These are phyloP conservation scores for Calyptommatus sinebrachiatus DNA, from an alignment of 2,113 vertebrate species.

Conservation along the genomic window DNA sequence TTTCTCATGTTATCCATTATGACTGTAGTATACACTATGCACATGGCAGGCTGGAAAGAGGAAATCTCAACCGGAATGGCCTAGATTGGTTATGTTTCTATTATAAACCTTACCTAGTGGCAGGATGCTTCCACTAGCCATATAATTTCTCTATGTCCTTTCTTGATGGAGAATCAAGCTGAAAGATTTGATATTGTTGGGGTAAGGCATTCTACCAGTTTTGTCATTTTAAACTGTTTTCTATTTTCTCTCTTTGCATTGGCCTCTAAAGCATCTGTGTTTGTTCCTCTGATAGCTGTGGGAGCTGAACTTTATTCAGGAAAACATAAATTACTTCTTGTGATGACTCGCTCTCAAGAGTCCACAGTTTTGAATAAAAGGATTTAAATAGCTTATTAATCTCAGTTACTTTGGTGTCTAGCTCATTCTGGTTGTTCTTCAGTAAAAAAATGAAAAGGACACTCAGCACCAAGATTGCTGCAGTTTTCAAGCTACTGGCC, in stretches of 20 bases:
- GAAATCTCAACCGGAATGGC: no score
- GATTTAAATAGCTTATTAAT: constrained; percentile 2
- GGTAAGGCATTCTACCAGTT: not conserved
- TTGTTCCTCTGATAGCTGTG: not conserved
- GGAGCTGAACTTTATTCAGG: not conserved
- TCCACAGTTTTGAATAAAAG: constrained; percentile 2
- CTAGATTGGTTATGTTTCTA: no score
- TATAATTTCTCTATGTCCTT: not conserved
- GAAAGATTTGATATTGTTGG: not conserved
- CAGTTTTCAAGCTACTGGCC: not conserved
- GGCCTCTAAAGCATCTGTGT: not conserved
- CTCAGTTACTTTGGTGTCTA: not conserved
- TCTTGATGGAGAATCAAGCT: not conserved
- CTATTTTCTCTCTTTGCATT: not conserved
- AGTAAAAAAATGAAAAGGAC: not conserved
- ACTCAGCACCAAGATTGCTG: not conserved
- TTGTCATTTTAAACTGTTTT: not conserved
- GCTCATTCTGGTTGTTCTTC: not conserved
- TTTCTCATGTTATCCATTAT: no score
- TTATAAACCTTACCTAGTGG: no score
- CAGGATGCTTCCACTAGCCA: not conserved
- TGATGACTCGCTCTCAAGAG: not conserved
- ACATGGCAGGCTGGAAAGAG: no score
- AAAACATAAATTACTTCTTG: not conserved
- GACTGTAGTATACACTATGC: no score